Evolutionary conservation across 1,140 invertebrate species (phyloP), one percentile per base, ranked within the genome.

Genomic region (Caenorhabditis remanei): DNA sequence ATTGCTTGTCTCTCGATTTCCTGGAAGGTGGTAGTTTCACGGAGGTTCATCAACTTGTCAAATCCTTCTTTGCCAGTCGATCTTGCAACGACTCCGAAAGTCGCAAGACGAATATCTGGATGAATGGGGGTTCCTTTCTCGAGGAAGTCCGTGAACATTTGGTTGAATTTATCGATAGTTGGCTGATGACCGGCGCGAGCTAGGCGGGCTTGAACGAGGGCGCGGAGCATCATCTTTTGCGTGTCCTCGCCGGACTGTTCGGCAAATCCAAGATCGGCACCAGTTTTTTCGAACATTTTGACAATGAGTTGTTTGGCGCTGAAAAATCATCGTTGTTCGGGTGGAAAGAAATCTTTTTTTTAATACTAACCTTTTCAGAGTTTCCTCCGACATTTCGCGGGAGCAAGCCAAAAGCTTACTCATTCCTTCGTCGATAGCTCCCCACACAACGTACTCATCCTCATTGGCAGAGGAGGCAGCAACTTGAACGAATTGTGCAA

Each of bases 1-100:
- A 96, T 95, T 89, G 98, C 96, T 90, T 97, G 94, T 91, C 97
- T 95, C 93, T 97, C 97, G 92, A 99, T 97, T 93, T 99, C 97
- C 87, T 96, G 96, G 83, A 98, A 94, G 93, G 97, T 96, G 11
- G 95, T 95, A 56, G 95, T 95, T 88, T 95, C 94, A 93, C 97
- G 97, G 75, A 99, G 89, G 14, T 95, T 94, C 46, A 97, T 92
- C 94, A 98, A 95, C 82, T 95, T 95, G 48, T 96, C 94, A 90
- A 95, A 97, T 3, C 95, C 95, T 13, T 94, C 92, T 83, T 95
- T 94, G 89, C 95, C 95, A 21, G 95, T 96, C 46, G 94, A 94
- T 13, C 94, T 94, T 5, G 97, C 93, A 19, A 96, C 96, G 9
- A 96, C 96, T 90, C 95, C 95, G 93, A 98, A 99, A 89, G 98